Percentiles rank a stretch among this genome's conserved stretches.
Conservation (phyloP, 2,797 vertebrate species). For the Phataginus tetradactyla region DNA sequence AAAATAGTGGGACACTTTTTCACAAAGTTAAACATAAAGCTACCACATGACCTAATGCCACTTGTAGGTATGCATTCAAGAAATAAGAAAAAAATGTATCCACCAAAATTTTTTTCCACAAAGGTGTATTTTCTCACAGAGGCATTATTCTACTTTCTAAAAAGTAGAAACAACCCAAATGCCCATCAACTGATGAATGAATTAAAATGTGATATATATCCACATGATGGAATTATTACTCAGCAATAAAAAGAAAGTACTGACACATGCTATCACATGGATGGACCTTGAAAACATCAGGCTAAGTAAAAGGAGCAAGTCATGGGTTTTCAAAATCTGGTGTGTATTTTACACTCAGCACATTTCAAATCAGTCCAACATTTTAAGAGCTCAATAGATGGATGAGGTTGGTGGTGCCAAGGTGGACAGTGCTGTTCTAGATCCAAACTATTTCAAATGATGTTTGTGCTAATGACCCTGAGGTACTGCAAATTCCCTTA, state of each 20-base stretch:
- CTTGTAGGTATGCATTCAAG: not conserved
- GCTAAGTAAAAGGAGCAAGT: not conserved
- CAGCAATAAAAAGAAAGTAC: not conserved
- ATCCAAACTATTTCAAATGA: not conserved
- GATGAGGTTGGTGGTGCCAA: not conserved
- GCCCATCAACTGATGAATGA: not conserved
- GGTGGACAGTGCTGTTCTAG: not conserved
- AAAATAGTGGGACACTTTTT: constrained; percentile 30
- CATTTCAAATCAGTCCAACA: not conserved
- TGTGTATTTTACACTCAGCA: not conserved
- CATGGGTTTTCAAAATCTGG: constrained; percentile 20
- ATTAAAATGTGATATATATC: not conserved
- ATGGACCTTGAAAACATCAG: constrained; percentile 38
- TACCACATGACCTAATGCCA: not conserved
- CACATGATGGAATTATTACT: not conserved
- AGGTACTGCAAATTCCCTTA: not conserved
- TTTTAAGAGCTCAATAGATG: not conserved
- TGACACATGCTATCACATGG: not conserved
- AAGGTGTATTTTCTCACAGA: not conserved
- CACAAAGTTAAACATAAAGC: constrained; percentile 37
- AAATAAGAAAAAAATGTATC: constrained; percentile 16
- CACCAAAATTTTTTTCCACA: not conserved
- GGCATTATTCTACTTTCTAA: not conserved
- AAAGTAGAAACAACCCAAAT: not conserved
- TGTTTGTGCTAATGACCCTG: not conserved